Evolutionary conservation across 2,113 vertebrate species (phyloP).

Genomic region (Rhinopomastus cyanomelas): DNA sequence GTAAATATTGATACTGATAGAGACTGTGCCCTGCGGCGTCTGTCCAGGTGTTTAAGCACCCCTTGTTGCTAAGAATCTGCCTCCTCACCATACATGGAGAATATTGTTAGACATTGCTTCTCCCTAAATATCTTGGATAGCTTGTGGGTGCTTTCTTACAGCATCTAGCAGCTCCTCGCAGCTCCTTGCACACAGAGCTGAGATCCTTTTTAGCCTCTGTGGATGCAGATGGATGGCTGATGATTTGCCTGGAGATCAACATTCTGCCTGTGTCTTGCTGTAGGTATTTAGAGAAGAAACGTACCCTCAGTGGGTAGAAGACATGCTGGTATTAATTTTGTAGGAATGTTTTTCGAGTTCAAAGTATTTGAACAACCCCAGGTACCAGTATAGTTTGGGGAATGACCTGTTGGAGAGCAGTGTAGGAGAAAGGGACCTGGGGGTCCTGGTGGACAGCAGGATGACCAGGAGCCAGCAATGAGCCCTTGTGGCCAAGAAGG

Average conservation of each 20-base stretch:
- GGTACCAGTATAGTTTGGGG: too few relatives aligned
- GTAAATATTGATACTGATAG: not conserved
- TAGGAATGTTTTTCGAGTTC: not conserved
- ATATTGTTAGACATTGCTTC: not conserved
- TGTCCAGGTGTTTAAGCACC: conserved; percentile 1
- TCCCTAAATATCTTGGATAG: not conserved
- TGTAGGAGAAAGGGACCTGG: too few relatives aligned
- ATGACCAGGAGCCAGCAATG: too few relatives aligned
- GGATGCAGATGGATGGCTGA: not conserved
- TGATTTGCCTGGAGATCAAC: not conserved
- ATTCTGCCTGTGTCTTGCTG: not conserved
- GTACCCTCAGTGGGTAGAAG: not conserved
- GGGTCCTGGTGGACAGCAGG: too few relatives aligned
- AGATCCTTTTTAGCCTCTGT: not conserved
- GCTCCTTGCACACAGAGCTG: not conserved
- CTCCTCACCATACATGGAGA: not conserved
- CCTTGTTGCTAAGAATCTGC: not conserved
- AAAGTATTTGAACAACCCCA: not conserved
- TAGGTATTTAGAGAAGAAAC: not conserved
- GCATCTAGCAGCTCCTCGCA: not conserved
- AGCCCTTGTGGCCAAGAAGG: too few relatives aligned
- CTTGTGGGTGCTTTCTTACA: not conserved
- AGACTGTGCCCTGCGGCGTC: not conserved
- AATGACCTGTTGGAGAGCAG: too few relatives aligned
- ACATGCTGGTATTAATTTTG: not conserved